phyloP scores from a whole-genome alignment of 2,888 invertebrate genomes.

The Phaonia tiefii region DNA sequence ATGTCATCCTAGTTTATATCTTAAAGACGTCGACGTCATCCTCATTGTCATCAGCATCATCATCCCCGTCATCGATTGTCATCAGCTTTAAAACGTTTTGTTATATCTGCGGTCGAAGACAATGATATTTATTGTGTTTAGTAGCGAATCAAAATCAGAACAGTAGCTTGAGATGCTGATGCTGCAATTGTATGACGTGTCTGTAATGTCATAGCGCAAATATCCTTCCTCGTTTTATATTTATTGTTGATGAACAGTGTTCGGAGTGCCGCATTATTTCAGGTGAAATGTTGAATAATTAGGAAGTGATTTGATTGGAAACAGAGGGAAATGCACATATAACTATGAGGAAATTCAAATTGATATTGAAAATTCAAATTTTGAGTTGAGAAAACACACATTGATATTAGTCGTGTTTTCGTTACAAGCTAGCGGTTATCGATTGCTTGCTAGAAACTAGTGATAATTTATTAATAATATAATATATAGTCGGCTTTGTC shows the following conservation, averaged over 20 bases:
- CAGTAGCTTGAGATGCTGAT: constrained; percentile 42
- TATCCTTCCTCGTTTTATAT: constrained; percentile 47
- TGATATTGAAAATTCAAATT: no score
- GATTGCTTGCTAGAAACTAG: no score
- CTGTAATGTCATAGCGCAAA: constrained; percentile 62
- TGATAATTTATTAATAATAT: no score
- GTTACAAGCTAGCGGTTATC: no score
- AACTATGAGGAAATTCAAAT: no score
- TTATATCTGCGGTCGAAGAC: constrained; percentile 57
- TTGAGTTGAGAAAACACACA: no score
- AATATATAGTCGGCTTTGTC: no score
- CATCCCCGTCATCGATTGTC: constrained; percentile 58
- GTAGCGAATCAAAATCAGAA: constrained; percentile 59
- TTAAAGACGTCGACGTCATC: constrained; percentile 24
- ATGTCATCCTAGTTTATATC: constrained; percentile 7
- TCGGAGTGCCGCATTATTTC: neutral
- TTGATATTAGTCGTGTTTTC: no score
- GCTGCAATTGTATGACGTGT: constrained; percentile 53
- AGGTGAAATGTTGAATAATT: neutral
- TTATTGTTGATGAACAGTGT: neutral
- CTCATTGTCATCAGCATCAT: constrained; percentile 45
- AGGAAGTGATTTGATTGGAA: no score
- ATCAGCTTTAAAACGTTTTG: constrained; percentile 56
- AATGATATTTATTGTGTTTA: constrained; percentile 65
- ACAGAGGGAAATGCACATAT: no score